Evolutionary conservation across 2,797 vertebrate genomes (phyloP).

Genomic region (Platyrinchus mystaceus): DNA sequence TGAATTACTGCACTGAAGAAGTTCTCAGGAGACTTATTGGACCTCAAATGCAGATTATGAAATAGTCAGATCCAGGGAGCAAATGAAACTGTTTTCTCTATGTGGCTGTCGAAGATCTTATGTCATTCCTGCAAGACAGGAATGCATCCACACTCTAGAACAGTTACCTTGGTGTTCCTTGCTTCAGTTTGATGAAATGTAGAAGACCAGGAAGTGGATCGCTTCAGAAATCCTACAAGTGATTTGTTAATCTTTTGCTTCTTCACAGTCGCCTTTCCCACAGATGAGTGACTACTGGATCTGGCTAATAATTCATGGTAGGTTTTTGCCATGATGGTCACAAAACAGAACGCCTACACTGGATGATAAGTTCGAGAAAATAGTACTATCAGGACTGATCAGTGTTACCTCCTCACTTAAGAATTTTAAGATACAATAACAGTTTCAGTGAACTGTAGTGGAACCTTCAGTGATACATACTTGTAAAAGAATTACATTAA

Average conservation of each 20-base stretch:
- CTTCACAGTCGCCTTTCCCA: not conserved
- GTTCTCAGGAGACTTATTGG: not conserved
- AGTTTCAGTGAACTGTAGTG: not conserved
- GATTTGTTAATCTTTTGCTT: not conserved
- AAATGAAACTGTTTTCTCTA: not conserved
- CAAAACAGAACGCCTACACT: not conserved
- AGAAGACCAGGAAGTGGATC: not conserved
- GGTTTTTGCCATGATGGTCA: not conserved
- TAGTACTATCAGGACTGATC: not conserved
- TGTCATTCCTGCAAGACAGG: not conserved
- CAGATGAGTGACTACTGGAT: not conserved
- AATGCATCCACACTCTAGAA: not conserved
- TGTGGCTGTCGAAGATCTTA: not conserved
- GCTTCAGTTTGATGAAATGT: not conserved
- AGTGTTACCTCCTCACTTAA: not conserved
- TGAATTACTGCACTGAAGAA: not conserved
- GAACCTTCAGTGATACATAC: not conserved
- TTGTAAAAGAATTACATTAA: not conserved
- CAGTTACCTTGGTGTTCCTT: not conserved
- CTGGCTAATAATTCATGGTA: not conserved
- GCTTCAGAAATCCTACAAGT: not conserved
- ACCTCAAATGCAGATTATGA: not conserved
- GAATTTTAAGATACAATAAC: not conserved
- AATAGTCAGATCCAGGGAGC: not conserved
- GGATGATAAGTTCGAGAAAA: not conserved